A percentile compares a stretch with the other conserved stretches of the same genome.
Conservation (phyloP, 2,797 vertebrate genomes). For the Siniperca scherzeri region DNA sequence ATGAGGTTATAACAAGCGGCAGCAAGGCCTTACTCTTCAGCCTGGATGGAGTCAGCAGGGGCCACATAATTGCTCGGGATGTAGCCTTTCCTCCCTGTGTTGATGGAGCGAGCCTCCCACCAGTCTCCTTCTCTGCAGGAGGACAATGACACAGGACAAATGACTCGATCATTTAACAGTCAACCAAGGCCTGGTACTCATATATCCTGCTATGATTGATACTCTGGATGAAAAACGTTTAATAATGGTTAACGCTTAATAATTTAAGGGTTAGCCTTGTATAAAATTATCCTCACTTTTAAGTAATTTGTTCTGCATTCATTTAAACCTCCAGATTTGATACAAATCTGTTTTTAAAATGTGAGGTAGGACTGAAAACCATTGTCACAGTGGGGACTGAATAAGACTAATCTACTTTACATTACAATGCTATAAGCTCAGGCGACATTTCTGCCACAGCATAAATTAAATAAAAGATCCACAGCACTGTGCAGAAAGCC, state of each 20-base stretch:
- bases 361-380: background rate
- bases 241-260: slow-evolving; percentile 13
- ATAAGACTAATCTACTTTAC: slow-evolving; percentile 53
- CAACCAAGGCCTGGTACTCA: slow-evolving; percentile 4
- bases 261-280: slow-evolving; percentile 14
- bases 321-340: slow-evolving; percentile 22
- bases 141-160: slow-evolving; percentile 38
- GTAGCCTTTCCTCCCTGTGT: slow-evolving; percentile 95
- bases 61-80: slow-evolving; percentile 99
- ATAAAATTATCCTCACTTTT: slow-evolving; percentile 4
- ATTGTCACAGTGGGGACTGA: slow-evolving; percentile 13
- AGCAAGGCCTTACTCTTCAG: slow-evolving; percentile 92
- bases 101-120: slow-evolving; percentile 98
- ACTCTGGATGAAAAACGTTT: background rate
- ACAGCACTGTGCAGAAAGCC: background rate
- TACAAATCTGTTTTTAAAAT: slow-evolving; percentile 1
- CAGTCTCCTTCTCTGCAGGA: slow-evolving; percentile 94
- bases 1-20: slow-evolving; percentile 47
- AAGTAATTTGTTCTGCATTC: slow-evolving; percentile 18
- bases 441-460: slow-evolving; percentile 28
- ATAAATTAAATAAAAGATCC: slow-evolving; percentile 27
- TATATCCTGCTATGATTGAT: slow-evolving; percentile 28
- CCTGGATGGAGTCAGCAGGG: slow-evolving; percentile 97
- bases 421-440: slow-evolving; percentile 45
- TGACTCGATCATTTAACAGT: slow-evolving; percentile 27